A percentile compares a stretch with the other conserved stretches of the same genome.
These are phyloP conservation scores for Gallinago nigripennis DNA, from an alignment of 2,797 vertebrate species.

Conservation along the genomic window DNA sequence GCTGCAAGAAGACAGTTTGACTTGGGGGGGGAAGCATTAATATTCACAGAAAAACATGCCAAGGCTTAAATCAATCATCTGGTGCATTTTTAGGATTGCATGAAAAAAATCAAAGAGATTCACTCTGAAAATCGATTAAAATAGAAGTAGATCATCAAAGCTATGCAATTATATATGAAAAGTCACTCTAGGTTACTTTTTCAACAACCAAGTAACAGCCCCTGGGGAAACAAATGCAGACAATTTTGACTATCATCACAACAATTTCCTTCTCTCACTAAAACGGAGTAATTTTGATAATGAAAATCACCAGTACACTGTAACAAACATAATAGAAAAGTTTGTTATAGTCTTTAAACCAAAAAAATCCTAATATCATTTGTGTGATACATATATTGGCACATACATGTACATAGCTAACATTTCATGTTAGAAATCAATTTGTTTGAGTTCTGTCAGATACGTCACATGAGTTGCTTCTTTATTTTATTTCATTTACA, in stretches of 20 bases:
- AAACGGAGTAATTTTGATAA: neutral
- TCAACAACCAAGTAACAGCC: conserved; percentile 4
- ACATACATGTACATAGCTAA: neutral
- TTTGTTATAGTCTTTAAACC: neutral
- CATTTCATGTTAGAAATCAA: neutral
- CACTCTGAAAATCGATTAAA: conserved; percentile 15
- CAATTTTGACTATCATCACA: conserved; percentile 16
- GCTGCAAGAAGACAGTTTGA: neutral
- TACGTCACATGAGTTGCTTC: neutral
- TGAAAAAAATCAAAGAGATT: neutral
- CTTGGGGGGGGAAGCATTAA: neutral
- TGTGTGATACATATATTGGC: neutral
- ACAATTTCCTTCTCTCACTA: conserved; percentile 19
- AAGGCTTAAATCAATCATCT: neutral
- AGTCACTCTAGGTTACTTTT: neutral
- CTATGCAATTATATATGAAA: neutral
- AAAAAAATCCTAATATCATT: neutral
- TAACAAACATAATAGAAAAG: neutral
- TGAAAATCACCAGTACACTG: neutral
- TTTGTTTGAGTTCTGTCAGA: neutral
- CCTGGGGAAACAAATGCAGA: neutral
- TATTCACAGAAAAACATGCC: neutral
- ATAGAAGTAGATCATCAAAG: neutral
- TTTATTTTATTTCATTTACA: neutral
- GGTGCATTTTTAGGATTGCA: neutral